A percentile compares a stretch with the other conserved stretches of the same genome.
These are phyloP conservation scores for Ypsolopha scabrella DNA, from an alignment of 2,888 invertebrate species.

Conservation along the genomic window DNA sequence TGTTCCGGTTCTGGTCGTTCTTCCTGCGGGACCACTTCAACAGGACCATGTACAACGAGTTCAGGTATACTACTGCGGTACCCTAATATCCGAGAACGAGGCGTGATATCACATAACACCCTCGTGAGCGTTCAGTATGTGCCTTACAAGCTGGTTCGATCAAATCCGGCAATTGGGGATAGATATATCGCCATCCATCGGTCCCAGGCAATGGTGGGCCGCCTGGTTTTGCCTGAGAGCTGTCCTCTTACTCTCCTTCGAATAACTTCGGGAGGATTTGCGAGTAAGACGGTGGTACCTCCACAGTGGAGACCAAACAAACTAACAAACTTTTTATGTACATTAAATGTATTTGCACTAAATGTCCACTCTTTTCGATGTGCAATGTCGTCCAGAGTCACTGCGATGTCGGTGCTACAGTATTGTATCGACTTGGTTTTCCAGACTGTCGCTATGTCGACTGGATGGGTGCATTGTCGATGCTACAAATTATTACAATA, in stretches of 20 bases:
- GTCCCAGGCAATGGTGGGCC: no score
- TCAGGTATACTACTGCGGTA: constrained; percentile 59
- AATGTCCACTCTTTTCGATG: neutral
- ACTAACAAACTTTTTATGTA: no score
- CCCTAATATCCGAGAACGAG: neutral
- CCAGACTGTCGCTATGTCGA: neutral
- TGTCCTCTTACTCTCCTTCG: no score
- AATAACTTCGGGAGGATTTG: no score
- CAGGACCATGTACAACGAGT: constrained; percentile 97
- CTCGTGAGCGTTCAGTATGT: no score
- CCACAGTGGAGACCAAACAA: no score
- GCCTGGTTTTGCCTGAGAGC: no score
- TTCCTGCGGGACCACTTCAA: constrained; percentile 99
- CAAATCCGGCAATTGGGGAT: no score
- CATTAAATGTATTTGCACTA: neutral
- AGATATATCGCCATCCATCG: no score
- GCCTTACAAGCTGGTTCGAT: no score
- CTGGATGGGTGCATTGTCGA: constrained; percentile 1
- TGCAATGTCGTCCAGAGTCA: neutral
- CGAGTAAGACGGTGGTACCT: no score
- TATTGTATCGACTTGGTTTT: neutral
- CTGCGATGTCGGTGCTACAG: neutral
- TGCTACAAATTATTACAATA: neutral
- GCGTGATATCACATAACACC: no score
- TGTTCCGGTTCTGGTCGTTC: constrained; percentile 99